A percentile compares a stretch with the other conserved stretches of the same genome.
Evolutionary conservation across 2,113 vertebrate species (phyloP).

Genomic region (Oryzias melastigma): DNA sequence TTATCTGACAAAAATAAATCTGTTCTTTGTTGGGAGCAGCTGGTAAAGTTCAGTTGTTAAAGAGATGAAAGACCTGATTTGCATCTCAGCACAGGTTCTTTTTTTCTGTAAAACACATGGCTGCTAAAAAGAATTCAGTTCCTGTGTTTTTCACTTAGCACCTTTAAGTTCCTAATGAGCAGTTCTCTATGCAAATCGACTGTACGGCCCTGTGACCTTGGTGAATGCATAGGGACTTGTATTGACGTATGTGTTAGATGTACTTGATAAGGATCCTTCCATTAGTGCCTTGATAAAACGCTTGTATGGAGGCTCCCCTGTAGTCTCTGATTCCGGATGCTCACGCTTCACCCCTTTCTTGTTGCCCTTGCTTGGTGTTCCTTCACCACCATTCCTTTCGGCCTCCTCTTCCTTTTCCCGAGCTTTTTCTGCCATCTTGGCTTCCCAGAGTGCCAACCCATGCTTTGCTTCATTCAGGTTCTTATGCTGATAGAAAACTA

Average conservation of each 20-base stretch:
- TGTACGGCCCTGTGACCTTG: slow-evolving; percentile 98
- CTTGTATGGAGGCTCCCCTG: slow-evolving; percentile 82
- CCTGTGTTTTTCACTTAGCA: slow-evolving; percentile 60
- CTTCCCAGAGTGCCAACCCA: slow-evolving; percentile 92
- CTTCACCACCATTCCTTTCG: slow-evolving; percentile 86
- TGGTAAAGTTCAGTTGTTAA: slow-evolving; percentile 77
- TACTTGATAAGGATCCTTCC: slow-evolving; percentile 86
- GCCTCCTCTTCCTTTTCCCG: slow-evolving; percentile 93
- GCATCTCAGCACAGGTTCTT: slow-evolving; percentile 42
- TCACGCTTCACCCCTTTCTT: slow-evolving; percentile 91
- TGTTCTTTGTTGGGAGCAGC: slow-evolving; percentile 68
- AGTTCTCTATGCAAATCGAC: slow-evolving; percentile 82
- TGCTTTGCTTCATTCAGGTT: slow-evolving; percentile 97
- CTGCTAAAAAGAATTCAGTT: slow-evolving; percentile 31
- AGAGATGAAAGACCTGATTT: slow-evolving; percentile 77
- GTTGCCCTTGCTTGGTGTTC: slow-evolving; percentile 84
- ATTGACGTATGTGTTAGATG: slow-evolving; percentile 91
- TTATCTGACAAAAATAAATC: slow-evolving; percentile 76
- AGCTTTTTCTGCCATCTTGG: slow-evolving; percentile 95
- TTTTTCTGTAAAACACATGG: slow-evolving; percentile 28
- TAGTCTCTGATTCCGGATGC: slow-evolving; percentile 81
- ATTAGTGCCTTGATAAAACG: slow-evolving; percentile 89
- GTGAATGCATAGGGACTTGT: slow-evolving; percentile 96
- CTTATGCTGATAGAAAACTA: slow-evolving; percentile 99
- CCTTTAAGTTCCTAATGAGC: slow-evolving; percentile 50